These are phyloP conservation scores for Puffinus mauretanicus DNA, from an alignment of 2,113 vertebrate species.

Conservation along the genomic window DNA sequence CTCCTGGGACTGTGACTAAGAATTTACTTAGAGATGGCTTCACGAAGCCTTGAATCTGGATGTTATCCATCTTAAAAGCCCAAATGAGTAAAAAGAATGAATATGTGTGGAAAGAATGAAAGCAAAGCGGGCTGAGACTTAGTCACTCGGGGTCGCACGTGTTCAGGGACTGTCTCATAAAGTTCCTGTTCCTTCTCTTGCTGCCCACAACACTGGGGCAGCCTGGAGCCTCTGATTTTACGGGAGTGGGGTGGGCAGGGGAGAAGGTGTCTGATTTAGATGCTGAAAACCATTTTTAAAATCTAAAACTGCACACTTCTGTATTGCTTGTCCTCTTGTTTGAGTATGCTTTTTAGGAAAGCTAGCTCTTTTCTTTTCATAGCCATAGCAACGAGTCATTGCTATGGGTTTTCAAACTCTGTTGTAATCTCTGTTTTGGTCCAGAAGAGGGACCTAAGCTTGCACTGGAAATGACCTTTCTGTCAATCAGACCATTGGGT, in stretches of 20 bases:
- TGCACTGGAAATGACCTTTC: neutral
- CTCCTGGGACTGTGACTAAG: neutral
- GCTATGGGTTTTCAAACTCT: neutral
- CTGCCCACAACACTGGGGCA: neutral
- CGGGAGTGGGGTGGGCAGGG: neutral
- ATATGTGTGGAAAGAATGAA: neutral
- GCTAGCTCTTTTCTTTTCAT: neutral
- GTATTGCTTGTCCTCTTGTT: neutral
- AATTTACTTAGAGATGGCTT: neutral
- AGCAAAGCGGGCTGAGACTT: neutral
- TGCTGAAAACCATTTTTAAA: neutral
- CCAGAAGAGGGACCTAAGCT: neutral
- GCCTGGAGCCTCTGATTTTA: neutral
- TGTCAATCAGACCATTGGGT: neutral
- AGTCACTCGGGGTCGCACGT: fast-evolving
- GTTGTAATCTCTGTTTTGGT: neutral
- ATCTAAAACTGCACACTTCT: neutral
- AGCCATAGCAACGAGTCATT: neutral
- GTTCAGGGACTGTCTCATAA: neutral
- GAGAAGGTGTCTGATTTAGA: neutral
- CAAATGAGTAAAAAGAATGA: neutral
- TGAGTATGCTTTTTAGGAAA: neutral
- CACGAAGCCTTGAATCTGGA: neutral
- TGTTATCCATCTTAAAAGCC: neutral
- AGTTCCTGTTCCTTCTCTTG: neutral